Conservation (phyloP, 2,888 invertebrate species). For the Platycheirus rosarum region DNA sequence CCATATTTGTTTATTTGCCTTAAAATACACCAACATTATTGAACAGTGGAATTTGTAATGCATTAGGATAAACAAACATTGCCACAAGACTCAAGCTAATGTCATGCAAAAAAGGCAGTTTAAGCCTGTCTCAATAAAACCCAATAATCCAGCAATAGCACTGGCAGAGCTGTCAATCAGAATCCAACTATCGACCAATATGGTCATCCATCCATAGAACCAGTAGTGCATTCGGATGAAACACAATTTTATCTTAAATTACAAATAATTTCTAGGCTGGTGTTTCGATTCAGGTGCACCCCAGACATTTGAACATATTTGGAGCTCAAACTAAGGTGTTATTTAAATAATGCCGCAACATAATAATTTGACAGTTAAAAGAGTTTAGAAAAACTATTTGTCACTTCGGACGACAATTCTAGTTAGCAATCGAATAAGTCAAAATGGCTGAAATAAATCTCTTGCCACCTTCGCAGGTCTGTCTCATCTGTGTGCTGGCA, state of each 20-base stretch:
- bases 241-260: conserved; percentile 16
- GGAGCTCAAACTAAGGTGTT: conserved; percentile 35
- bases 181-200: conserved; percentile 46
- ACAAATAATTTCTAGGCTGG: conserved; percentile 70
- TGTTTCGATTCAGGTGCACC: conserved; percentile 51
- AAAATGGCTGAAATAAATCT: conserved; percentile 19
- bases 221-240: conserved; percentile 59
- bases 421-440: conserved; percentile 27
- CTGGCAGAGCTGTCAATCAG: conserved; percentile 67
- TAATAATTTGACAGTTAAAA: conserved; percentile 67
- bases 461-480: conserved; percentile 1
- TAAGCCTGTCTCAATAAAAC: conserved; percentile 17
- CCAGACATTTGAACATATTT: conserved; percentile 50
- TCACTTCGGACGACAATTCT: conserved; percentile 33
- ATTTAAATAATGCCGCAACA: conserved; percentile 51
- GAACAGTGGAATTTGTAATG: conserved; percentile 56
- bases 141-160: not conserved
- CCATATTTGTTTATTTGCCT: conserved; percentile 62
- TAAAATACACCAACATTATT: conserved; percentile 58
- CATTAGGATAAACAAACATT: conserved; percentile 18
- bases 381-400: conserved; percentile 50
- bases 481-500: conserved; percentile 6
- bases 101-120: conserved; percentile 23
- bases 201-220: conserved; percentile 64
- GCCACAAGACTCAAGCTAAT: not conserved